Evolutionary conservation across 2,888 invertebrate species (phyloP).

Genomic region (Perizoma flavofasciatum): DNA sequence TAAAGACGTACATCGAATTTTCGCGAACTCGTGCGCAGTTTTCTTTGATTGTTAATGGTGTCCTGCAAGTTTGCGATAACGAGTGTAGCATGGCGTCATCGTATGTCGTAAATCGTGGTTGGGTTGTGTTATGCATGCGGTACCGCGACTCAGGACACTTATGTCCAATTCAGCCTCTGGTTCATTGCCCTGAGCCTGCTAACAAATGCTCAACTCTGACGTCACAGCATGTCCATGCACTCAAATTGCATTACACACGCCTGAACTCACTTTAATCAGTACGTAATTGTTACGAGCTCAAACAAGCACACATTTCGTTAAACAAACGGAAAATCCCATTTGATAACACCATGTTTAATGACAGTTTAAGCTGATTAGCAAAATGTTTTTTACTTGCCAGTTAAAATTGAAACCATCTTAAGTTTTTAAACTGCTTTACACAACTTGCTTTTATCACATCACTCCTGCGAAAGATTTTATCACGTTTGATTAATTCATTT

Average conservation of each 20-base stretch:
- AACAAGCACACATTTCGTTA: constrained; percentile 34
- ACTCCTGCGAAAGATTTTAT: constrained; percentile 28
- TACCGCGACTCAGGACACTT: constrained; percentile 70
- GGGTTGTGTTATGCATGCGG: constrained; percentile 61
- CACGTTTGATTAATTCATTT: constrained; percentile 23
- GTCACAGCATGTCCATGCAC: constrained; percentile 72
- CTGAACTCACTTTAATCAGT: constrained; percentile 38
- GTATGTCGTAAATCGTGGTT: constrained; percentile 67
- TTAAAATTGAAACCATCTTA: constrained; percentile 22
- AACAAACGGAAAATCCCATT: constrained; percentile 37
- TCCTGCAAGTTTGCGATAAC: constrained; percentile 14
- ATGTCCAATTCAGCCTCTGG: constrained; percentile 75
- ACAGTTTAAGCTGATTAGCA: constrained; percentile 26
- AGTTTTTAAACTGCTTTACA: constrained; percentile 11
- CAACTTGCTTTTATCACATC: constrained; percentile 15
- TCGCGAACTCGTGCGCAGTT: constrained; percentile 9
- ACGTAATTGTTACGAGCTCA: constrained; percentile 39
- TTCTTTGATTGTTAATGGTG: constrained; percentile 16
- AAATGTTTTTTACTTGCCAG: constrained; percentile 17
- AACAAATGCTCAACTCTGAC: constrained; percentile 69
- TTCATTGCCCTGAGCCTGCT: constrained; percentile 71
- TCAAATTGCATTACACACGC: constrained; percentile 60
- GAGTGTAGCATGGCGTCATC: constrained; percentile 39
- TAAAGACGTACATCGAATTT: constrained; percentile 6
- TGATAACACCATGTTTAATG: constrained; percentile 31